These are phyloP conservation scores for Chaenocephalus aceratus DNA, from an alignment of 2,113 vertebrate genomes.

Conservation along the genomic window DNA sequence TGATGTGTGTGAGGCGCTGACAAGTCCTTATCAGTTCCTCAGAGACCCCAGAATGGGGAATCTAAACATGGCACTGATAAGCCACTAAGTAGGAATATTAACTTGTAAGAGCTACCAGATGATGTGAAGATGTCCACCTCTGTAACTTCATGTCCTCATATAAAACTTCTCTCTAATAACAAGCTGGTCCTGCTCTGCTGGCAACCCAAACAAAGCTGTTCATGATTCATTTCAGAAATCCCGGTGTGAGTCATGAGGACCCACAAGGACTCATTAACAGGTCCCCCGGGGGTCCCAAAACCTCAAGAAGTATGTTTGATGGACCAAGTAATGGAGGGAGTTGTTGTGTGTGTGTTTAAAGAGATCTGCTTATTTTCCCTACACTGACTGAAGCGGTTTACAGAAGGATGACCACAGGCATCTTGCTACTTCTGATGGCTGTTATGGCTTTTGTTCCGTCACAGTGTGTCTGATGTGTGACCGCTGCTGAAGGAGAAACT, in stretches of 20 bases:
- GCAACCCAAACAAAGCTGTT: background rate
- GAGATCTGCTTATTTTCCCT: background rate
- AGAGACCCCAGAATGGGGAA: background rate
- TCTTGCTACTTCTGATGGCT: background rate
- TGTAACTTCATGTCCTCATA: background rate
- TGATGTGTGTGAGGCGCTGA: background rate
- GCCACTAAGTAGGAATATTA: constrained; percentile 7
- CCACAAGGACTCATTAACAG: background rate
- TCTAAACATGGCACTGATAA: constrained; percentile 18
- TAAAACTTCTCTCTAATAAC: background rate
- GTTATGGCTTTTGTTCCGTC: background rate
- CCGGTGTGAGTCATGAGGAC: background rate
- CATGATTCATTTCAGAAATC: background rate
- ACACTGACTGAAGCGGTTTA: background rate
- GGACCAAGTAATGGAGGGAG: background rate
- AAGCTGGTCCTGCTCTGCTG: background rate
- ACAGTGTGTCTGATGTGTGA: background rate
- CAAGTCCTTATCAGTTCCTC: constrained; percentile 30
- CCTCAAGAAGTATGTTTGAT: background rate
- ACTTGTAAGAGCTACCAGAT: constrained; percentile 30
- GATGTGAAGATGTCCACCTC: background rate
- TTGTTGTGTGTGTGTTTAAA: background rate
- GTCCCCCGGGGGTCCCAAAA: background rate
- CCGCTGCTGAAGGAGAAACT: background rate
- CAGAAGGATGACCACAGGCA: background rate